Percentiles rank a stretch among this genome's conserved stretches.
phyloP scores from a whole-genome alignment of 2,113 vertebrate species.

The Rhabdornis inornatus region DNA sequence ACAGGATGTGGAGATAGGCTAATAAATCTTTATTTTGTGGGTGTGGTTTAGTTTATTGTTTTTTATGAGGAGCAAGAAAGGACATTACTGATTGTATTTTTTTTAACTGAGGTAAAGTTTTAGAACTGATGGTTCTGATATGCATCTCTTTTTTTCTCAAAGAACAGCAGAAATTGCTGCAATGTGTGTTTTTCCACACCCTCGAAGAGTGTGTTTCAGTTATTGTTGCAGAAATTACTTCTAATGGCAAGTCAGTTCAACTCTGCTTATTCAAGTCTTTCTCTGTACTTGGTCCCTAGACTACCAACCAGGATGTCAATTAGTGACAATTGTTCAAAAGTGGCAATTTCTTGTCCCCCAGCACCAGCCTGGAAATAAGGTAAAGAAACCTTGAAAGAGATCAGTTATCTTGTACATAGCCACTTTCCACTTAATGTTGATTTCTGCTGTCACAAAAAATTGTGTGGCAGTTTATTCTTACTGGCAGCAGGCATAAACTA shows the following conservation, averaged over 20 bases:
- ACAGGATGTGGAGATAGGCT: not conserved
- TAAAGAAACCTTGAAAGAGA: conserved; percentile 26
- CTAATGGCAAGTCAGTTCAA: not conserved
- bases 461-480: conserved; percentile 40
- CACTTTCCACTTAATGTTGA: conserved; percentile 20
- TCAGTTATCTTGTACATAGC: conserved; percentile 1
- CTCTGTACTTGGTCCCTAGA: not conserved
- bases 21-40: not conserved
- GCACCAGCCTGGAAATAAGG: conserved; percentile 13
- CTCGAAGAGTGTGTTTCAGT: not conserved
- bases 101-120: not conserved
- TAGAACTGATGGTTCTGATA: not conserved
- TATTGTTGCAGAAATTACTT: conserved; percentile 3
- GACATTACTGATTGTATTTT: not conserved
- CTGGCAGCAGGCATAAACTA: conserved; percentile 37
- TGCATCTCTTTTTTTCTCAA: not conserved
- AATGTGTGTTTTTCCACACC: not conserved
- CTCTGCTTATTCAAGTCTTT: not conserved
- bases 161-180: not conserved
- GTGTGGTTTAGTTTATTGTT: not conserved
- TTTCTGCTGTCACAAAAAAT: conserved; percentile 19
- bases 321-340: conserved; percentile 9
- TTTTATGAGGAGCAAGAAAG: not conserved
- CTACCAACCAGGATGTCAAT: conserved; percentile 8
- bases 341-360: conserved; percentile 6